These are phyloP conservation scores for Chloebia gouldiae DNA, from an alignment of 2,113 vertebrate species.

Conservation along the genomic window DNA sequence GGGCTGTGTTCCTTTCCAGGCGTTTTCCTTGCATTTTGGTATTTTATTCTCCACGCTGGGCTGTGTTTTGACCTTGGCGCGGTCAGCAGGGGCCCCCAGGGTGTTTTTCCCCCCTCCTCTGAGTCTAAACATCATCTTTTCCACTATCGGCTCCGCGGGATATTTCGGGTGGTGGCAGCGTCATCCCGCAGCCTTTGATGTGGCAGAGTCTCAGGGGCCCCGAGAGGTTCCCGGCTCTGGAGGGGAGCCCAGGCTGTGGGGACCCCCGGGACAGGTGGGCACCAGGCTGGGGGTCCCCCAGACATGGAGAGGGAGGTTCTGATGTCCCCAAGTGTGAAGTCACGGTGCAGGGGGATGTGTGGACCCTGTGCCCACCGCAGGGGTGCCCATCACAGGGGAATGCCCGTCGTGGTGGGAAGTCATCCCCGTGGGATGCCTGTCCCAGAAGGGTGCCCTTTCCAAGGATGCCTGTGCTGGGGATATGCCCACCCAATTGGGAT, in stretches of 20 bases:
- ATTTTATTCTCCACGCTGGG: slow-evolving; percentile 1
- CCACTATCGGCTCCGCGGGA: slow-evolving; percentile 21
- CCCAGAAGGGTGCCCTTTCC: neutral
- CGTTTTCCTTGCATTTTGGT: slow-evolving; percentile 9
- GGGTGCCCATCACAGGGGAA: neutral
- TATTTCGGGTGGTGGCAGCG: slow-evolving; percentile 29
- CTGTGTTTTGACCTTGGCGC: slow-evolving; percentile 34
- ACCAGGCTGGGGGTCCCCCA: neutral
- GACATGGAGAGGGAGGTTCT: fast-evolving
- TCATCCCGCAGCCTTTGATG: slow-evolving; percentile 45
- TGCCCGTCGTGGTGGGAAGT: neutral
- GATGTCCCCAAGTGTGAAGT: fast-evolving
- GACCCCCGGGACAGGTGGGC: neutral
- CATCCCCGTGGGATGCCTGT: fast-evolving
- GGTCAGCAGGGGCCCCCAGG: neutral
- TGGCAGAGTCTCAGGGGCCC: neutral
- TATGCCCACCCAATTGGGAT: neutral
- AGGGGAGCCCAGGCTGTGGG: neutral
- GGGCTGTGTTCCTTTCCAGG: slow-evolving; percentile 64
- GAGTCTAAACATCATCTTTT: slow-evolving; percentile 54
- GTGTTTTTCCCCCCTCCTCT: neutral
- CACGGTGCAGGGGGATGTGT: fast-evolving
- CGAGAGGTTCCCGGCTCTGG: neutral
- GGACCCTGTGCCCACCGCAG: fast-evolving
- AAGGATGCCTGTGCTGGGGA: neutral